Evolutionary conservation across 2,113 vertebrate species (phyloP).

Genomic region (Chaetops frenatus): DNA sequence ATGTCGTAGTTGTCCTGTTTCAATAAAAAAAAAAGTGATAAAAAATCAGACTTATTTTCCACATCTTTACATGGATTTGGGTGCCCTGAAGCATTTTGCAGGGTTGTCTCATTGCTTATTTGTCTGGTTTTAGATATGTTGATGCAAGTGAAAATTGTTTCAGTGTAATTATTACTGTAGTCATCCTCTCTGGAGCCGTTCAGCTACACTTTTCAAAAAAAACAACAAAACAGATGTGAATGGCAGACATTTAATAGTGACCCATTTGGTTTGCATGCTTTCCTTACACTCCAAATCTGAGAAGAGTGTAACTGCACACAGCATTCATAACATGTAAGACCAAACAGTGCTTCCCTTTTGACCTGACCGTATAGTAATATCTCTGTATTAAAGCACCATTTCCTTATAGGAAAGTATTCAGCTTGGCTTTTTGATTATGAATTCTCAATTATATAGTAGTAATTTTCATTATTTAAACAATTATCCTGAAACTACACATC

Average conservation of each 20-base stretch:
- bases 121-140: not conserved
- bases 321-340: rapidly evolving
- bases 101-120: not conserved
- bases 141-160: not conserved
- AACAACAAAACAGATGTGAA: not conserved
- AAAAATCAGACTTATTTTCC: not conserved
- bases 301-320: not conserved
- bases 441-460: not conserved
- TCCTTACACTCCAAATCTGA: not conserved
- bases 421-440: not conserved
- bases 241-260: not conserved
- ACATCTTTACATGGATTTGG: not conserved
- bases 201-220: not conserved
- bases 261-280: not conserved
- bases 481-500: not conserved
- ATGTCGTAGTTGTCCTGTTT: not conserved
- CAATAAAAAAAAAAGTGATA: not conserved
- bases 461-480: not conserved
- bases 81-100: not conserved
- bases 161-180: not conserved
- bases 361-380: not conserved
- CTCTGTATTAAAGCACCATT: not conserved
- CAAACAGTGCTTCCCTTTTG: not conserved
- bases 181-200: not conserved
- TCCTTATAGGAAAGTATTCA: not conserved